Evolutionary conservation across 1,140 invertebrate species (phyloP), one percentile per base, ranked within the genome.

Genomic region (Sitophilus oryzae): DNA sequence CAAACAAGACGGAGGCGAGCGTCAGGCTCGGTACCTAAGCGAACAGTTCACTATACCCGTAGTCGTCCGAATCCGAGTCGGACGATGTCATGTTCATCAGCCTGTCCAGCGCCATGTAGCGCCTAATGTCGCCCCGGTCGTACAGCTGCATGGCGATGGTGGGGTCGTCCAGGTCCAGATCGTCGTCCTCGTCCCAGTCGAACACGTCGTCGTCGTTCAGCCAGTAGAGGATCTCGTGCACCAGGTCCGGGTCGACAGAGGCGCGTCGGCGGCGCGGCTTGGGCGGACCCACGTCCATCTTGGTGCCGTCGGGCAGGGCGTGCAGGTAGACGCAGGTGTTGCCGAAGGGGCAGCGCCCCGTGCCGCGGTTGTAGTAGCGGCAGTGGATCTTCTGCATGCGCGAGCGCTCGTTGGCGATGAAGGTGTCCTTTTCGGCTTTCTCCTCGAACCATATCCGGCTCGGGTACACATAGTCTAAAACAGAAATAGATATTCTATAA

Each of bases 311-410:
- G 2, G 86, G 83, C 58, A 86, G 73, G 37, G 85, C 84, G 69
- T 93, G 91, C 34, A 83, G 78, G 65, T 94, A 94, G 65, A 94
- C 92, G 66, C 91, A 94, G 64, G 89, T 91, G 66, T 91, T 89
- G 37, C 89, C 89, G 73, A 94, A 93, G 3, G 89, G 90, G 76
- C 91, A 94, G 61, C 83, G 83, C 16, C 88, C 87, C 53, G 77
- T 73, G 5, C 87, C 88, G 71, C 82, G 76, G 50, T 84, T 84
- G 68, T 91, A 93, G 69, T 93, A 93, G 65, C 88, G 89, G 74
- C 91, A 94, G 60, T 85, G 78, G 72, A 91, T 91, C 62, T 76
- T 85, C 78, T 82, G 82, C 56, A 91, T 70, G 41, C 83, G 38
- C 1, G 36, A 5, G 84, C 49, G 74, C 70, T 70, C 88, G 87